Percentiles rank a stretch among this genome's conserved stretches.
These are phyloP conservation scores for Panagrolaimus sp. DNA, from an alignment of 1,140 invertebrate species.

Conservation along the genomic window DNA sequence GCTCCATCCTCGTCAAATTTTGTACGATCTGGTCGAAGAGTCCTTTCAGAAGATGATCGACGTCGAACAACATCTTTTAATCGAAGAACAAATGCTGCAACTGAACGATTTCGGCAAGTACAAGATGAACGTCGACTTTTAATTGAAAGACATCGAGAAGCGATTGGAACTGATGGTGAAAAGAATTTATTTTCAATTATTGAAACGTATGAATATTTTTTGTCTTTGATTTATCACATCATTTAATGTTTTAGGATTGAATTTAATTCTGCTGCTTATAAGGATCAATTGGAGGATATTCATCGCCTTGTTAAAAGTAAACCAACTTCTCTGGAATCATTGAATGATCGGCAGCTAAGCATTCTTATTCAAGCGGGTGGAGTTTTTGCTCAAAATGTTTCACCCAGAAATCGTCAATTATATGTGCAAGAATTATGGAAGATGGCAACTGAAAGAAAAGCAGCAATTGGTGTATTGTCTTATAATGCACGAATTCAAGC, in stretches of 20 bases:
- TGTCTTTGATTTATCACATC: background rate
- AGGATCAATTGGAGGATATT: background rate
- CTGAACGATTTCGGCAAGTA: background rate
- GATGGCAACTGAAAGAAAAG: background rate
- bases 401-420: background rate
- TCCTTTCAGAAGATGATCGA: constrained; percentile 2
- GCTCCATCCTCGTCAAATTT: too few relatives aligned
- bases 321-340: background rate
- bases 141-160: background rate
- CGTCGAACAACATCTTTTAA: background rate
- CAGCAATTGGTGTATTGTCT: background rate
- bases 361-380: background rate
- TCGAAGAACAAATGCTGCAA: background rate
- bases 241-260: background rate
- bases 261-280: background rate
- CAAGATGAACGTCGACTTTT: background rate
- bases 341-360: background rate
- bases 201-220: background rate
- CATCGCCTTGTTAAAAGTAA: background rate
- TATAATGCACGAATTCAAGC: background rate
- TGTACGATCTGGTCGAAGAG: background rate
- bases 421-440: background rate
- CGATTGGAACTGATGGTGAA: background rate
- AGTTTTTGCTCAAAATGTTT: background rate
- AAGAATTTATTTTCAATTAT: constrained; percentile 5